Evolutionary conservation across 37 sponge, comb jelly and placozoan genomes (phyloP).

Genomic region (Ianthella basta): DNA sequence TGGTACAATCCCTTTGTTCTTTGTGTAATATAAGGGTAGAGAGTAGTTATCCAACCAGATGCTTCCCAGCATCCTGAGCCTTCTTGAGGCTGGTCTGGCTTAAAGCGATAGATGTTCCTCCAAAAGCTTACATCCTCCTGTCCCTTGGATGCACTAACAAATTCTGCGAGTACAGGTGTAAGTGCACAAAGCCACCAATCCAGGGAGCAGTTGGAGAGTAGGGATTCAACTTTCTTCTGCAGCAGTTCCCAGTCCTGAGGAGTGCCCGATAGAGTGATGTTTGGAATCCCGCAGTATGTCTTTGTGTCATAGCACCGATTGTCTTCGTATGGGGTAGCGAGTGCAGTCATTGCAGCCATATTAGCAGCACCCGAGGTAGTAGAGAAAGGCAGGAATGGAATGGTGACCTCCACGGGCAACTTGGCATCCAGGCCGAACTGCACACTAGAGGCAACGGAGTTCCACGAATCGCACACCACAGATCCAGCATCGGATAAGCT

Average conservation of each 20-base stretch:
- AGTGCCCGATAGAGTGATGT: background rate
- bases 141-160: background rate
- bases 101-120: slow-evolving; percentile 24
- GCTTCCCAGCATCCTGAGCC: slow-evolving; percentile 15
- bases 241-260: background rate
- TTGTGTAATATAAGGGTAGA: slow-evolving; percentile 1
- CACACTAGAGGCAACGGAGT: background rate
- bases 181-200: slow-evolving; percentile 32
- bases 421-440: background rate
- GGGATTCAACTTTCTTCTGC: background rate
- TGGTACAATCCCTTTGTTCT: background rate
- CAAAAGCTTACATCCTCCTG: background rate
- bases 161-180: background rate
- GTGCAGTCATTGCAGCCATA: slow-evolving; percentile 19
- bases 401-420: background rate
- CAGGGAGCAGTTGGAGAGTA: background rate
- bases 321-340: slow-evolving; percentile 10
- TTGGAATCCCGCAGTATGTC: slow-evolving; percentile 19
- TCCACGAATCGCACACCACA: background rate
- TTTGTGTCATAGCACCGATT: background rate
- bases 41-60: slow-evolving; percentile 21
- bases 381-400: background rate
- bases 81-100: background rate
- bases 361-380: background rate
- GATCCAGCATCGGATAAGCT: background rate